Base-by-base conservation (phyloP, 2,888 invertebrate genomes). In the Heliconius cydno region DNA sequence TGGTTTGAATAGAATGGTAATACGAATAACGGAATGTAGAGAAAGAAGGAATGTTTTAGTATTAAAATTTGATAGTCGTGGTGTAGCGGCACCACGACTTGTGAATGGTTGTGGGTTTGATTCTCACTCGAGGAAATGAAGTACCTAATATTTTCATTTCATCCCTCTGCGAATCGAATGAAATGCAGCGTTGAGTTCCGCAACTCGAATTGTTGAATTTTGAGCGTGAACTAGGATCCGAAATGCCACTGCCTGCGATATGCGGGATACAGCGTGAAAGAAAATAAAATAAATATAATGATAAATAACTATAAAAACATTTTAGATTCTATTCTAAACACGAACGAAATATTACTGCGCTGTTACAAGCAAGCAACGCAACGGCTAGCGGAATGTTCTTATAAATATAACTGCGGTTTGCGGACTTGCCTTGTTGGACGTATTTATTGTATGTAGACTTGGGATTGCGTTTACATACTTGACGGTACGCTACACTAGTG, bases 341-440 rank as follows among this genome's bases (percentile, higher is more conserved):
- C 12, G 65, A 75, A 41, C 46, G 22, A 66, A 75, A 75, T 65
- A 28, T 66, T 46, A 75, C 65, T 30, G 38, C 65, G 75, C 22
- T 38, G 68, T n/a, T 41, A n/a, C 63, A 25, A 13, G 25, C n/a
- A 52, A 52, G n/a, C 1, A n/a, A n/a, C n/a, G 60, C 73, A 66
- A 30, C 57, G 73, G 60, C 57, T 70, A 46, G 19, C 63, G 78
- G 78, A 79, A 79, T 79, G 75, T 60, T 66, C 74, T 79, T 79
- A 79, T 79, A 79, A 79, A 79, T 79, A 79, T 70, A 57, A 46
- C 78, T 75, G 78, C 68, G 65, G 78, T 66, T 68, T 79, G 78
- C 68, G 75, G 74, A 74, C 68, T 41, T 67, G 68, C 10, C 78
- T 30, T 67, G 65, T 74, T 46, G n/a, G 57, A 72, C 66, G 19